A percentile compares a stretch with the other conserved stretches of the same genome.
phyloP scores from a whole-genome alignment of 2,888 invertebrate genomes.

The Strigamia crassipes region DNA sequence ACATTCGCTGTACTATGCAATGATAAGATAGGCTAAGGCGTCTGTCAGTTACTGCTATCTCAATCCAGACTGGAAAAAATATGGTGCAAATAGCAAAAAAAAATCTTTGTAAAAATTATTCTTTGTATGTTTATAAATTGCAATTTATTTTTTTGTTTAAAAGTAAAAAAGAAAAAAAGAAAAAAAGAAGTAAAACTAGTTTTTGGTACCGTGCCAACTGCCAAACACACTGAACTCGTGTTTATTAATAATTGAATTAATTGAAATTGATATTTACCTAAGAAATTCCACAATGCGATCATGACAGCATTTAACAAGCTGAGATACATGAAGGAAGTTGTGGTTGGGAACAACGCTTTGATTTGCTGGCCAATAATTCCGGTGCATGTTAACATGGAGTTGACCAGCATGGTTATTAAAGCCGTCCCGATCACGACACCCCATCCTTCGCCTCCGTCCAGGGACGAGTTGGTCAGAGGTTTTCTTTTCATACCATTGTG shows the following conservation, averaged over 20 bases:
- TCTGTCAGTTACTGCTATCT: neutral
- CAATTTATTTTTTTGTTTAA: too few relatives aligned
- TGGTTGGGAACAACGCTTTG: neutral
- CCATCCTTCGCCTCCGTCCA: slow-evolving; percentile 60
- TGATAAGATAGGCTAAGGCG: neutral
- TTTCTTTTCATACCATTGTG: neutral
- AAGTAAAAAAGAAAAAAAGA: too few relatives aligned
- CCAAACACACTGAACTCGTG: too few relatives aligned
- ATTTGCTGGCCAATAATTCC: neutral
- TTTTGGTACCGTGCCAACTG: too few relatives aligned
- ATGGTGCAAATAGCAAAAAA: neutral
- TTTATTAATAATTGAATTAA: too few relatives aligned
- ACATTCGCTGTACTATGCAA: neutral
- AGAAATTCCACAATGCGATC: slow-evolving; percentile 9
- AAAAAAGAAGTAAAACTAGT: too few relatives aligned
- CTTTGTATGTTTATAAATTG: too few relatives aligned
- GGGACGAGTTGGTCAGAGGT: slow-evolving; percentile 22
- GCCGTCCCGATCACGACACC: slow-evolving; percentile 61
- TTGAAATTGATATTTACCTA: neutral
- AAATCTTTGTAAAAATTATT: neutral
- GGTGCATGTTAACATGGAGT: slow-evolving; percentile 4
- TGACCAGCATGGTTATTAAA: slow-evolving; percentile 52
- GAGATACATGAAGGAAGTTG: neutral
- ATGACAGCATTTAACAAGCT: neutral
- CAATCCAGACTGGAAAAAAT: neutral